These are phyloP conservation scores for Donacobius atricapilla DNA, from an alignment of 2,113 vertebrate species.

Conservation along the genomic window DNA sequence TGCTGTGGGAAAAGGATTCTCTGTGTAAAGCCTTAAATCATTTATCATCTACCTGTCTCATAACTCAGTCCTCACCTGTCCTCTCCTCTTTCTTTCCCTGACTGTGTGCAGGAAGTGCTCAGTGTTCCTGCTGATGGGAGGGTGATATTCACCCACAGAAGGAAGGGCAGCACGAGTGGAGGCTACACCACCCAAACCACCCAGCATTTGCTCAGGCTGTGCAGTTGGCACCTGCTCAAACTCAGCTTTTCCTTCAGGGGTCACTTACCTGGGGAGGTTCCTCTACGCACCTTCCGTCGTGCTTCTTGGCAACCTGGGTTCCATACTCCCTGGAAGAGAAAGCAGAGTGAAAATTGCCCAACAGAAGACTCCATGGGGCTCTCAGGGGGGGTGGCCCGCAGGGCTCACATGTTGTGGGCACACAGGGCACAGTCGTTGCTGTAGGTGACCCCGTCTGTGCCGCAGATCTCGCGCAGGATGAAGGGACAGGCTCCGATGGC, in stretches of 20 bases:
- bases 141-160: not conserved
- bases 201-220: not conserved
- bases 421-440: constrained; percentile 31
- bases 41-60: not conserved
- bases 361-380: rapidly evolving
- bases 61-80: not conserved
- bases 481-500: not conserved
- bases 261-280: not conserved
- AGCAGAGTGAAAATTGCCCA: not conserved
- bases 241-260: not conserved
- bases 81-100: not conserved
- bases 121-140: not conserved
- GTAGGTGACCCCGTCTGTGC: not conserved
- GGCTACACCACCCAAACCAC: not conserved
- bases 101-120: not conserved
- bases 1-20: not conserved
- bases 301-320: constrained; percentile 26
- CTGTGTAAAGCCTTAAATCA: not conserved
- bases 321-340: not conserved
- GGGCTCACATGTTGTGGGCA: constrained; percentile 46
- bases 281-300: not conserved
- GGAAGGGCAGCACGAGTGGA: not conserved
- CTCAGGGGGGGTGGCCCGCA: not conserved
- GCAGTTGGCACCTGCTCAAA: not conserved
- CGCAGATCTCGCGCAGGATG: constrained; percentile 22